Evolutionary conservation across 2,113 vertebrate species (phyloP).

Genomic region (Silurus glanis): DNA sequence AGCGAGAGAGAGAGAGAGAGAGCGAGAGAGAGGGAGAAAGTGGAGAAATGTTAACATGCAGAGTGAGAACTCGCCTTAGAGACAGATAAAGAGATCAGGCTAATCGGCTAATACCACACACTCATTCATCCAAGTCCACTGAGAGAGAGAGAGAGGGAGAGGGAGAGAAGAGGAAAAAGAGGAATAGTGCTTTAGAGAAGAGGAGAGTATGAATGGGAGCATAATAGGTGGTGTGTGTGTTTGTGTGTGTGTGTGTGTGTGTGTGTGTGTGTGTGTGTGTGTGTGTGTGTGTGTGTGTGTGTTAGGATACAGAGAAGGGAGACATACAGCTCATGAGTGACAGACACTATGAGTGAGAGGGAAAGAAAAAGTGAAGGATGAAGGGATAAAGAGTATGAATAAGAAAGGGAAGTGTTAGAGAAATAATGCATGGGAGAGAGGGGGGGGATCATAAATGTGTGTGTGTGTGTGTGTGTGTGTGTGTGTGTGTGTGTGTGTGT

Average conservation of each 20-base stretch:
- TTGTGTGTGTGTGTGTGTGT: background rate
- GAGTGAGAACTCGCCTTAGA: constrained; percentile 78
- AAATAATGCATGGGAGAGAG: constrained; percentile 68
- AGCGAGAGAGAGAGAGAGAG: constrained; percentile 52
- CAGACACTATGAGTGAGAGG: background rate
- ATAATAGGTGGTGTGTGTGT: too few species aligned
- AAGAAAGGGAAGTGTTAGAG: constrained; percentile 61
- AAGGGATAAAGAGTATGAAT: constrained; percentile 21
- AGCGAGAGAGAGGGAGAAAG: constrained; percentile 54
- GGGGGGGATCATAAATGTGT: background rate
- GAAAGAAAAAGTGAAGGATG: background rate
- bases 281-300: background rate
- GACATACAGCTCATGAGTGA: background rate
- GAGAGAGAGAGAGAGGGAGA: constrained; percentile 25
- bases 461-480: constrained; percentile 69
- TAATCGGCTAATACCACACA: constrained; percentile 75
- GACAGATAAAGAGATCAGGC: constrained; percentile 80
- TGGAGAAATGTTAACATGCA: constrained; percentile 76
- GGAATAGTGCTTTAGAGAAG: background rate
- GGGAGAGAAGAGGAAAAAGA: background rate
- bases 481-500: background rate
- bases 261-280: background rate
- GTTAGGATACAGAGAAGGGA: constrained; percentile 4
- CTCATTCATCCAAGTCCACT: constrained; percentile 67
- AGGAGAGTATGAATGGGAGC: background rate